A percentile compares a stretch with the other conserved stretches of the same genome.
Conservation (phyloP, 2,888 invertebrate genomes). For the Therioaphis trifolii region DNA sequence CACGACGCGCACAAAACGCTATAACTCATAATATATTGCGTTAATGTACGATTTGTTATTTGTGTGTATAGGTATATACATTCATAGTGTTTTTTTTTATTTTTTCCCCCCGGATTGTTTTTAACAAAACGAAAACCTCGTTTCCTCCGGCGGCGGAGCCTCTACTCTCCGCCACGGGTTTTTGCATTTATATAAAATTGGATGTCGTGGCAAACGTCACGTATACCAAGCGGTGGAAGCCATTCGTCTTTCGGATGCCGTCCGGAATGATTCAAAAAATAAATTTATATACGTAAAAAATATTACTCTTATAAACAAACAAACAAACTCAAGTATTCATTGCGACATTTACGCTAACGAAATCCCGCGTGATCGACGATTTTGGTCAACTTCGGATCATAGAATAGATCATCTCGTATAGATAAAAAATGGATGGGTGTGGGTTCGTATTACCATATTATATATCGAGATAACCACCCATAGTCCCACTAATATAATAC, state of each 20-base stretch:
- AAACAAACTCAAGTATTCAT: neutral
- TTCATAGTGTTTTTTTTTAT: neutral
- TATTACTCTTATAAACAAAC: neutral
- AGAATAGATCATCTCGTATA: too few relatives aligned
- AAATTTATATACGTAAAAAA: neutral
- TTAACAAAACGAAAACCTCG: neutral
- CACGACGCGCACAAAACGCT: neutral
- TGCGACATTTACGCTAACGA: too few relatives aligned
- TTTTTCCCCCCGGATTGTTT: neutral
- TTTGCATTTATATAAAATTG: neutral
- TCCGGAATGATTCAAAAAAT: neutral
- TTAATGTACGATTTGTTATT: neutral
- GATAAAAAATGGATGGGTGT: too few relatives aligned
- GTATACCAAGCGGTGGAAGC: neutral
- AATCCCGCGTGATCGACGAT: too few relatives aligned
- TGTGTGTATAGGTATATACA: too few relatives aligned
- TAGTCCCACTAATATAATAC: too few relatives aligned
- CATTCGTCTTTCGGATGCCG: constrained; percentile 11
- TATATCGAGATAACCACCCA: too few relatives aligned
- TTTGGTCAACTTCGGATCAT: too few relatives aligned
- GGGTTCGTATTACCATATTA: too few relatives aligned
- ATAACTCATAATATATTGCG: neutral
- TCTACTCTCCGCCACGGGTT: neutral
- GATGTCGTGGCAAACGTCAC: neutral
- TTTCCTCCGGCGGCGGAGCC: neutral